These are phyloP conservation scores for Chinchilla lanigera DNA, from an alignment of 2,113 vertebrate genomes.

Conservation along the genomic window DNA sequence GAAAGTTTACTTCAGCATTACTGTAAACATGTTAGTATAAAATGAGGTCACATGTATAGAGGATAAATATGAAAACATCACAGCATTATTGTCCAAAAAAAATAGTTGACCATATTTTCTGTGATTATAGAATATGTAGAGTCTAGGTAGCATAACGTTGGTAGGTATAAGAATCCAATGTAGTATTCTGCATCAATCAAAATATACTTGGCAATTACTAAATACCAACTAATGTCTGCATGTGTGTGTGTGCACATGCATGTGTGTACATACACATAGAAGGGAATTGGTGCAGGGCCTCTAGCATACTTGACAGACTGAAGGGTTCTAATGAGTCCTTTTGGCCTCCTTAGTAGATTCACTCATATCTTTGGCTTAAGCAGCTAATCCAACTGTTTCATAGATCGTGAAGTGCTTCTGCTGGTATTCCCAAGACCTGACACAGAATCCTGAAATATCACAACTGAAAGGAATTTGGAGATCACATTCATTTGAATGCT, in stretches of 20 bases:
- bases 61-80: neutral
- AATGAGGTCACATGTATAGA: neutral
- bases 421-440: neutral
- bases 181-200: neutral
- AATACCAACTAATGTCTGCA: neutral
- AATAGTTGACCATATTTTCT: neutral
- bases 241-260: neutral
- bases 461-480: slow-evolving; percentile 11
- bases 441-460: slow-evolving; percentile 1
- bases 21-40: neutral
- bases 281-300: neutral
- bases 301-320: neutral
- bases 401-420: neutral
- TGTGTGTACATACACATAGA: neutral
- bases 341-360: neutral
- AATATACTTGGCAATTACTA: neutral
- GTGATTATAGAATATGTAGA: neutral
- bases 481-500: neutral
- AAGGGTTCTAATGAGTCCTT: neutral
- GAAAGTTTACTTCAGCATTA: neutral
- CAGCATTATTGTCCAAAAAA: neutral
- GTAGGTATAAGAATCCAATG: neutral
- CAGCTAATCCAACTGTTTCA: neutral
- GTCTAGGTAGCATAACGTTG: neutral
- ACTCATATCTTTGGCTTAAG: neutral